Base-by-base conservation (phyloP, 1,140 invertebrate genomes). In the Drosophila aff. region DNA sequence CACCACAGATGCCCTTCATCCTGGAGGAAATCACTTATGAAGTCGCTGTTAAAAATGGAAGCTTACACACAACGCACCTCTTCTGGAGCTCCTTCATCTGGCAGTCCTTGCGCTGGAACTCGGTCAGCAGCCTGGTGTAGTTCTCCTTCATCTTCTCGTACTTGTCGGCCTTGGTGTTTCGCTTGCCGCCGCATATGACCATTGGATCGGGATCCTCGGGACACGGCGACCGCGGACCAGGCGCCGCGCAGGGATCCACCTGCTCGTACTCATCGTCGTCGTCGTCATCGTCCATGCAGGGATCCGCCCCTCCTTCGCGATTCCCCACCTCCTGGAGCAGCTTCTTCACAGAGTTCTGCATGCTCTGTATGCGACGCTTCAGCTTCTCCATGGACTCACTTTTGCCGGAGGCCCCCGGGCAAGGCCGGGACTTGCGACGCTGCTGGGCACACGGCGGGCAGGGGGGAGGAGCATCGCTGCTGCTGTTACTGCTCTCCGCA, bases 141-240 rank as follows among this genome's bases (percentile, higher is more conserved):
- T 92, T 92, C 18, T 91, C 90, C 60, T 92, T 92, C 73, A 92
- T 80, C 52, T 91, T 89, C 18, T 92, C 83, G 50, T 76, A 85
- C 69, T 92, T 71, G 49, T 92, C 91, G 1, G 91, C 67, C 53
- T 92, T 92, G 41, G 85, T 79, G 33, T 89, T 91, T 4, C 83
- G 80, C 33, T 92, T 91, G 15, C 90, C 82, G 2, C 83, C 85
- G 41, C 91, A 91, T 10, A 92, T 78, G 23, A 91, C 69, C 50
- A 92, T 44, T 0, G 89, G 89, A 81, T 91, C 85, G 16, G 83
- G 81, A 31, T 86, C 75, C 28, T 92, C 86, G 11, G 85, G 85
- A 28, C 85, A 89, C 0, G 85, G 61, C 0, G 49, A 11, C 3
- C 59, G 13, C 1, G 73, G 43, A n/a, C 50, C 47, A 11, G 67